Evolutionary conservation across 2,113 vertebrate genomes (phyloP), one percentile per base, ranked within the genome.

Genomic region (Microcebus jonahi): DNA sequence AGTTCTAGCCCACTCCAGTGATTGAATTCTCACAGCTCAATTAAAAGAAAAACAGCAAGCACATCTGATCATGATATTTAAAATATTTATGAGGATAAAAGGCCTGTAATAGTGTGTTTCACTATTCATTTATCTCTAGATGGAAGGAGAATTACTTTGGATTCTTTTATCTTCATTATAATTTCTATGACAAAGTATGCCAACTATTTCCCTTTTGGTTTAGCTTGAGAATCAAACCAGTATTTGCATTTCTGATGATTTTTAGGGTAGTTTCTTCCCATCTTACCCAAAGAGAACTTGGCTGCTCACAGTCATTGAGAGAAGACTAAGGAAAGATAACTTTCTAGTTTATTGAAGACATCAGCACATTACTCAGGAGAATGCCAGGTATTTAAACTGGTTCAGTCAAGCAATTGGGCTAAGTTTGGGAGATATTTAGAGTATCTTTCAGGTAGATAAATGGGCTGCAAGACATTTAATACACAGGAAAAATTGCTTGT

Each of bases 21-120:
- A 80, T 6, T 75, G 57, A 15, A 68, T 82, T 96, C 89, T 87
- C 48, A 94, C 8, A 83, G 68, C 67, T 97, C 94, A 96, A 93
- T 95, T 96, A 93, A 94, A 85, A 65, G 36, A 89, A 61, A 91
- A 96, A 91, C 23, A 86, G 63, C 68, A 92, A 75, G 83, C 29
- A 88, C 21, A 91, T 94, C 63, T 94, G 55, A 45, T 87, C 86
- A 91, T 89, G 39, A 89, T 83, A 70, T 65, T 86, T 96, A 76
- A 98, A 97, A 95, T 94, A 93, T 94, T 95, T 89, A 97, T 94
- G 57, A 97, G 59, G 34, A 63, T 84, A 95, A 96, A 82, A 91
- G 61, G 73, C 55, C 73, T 90, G 4, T 83, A 71, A 92, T 15
- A 67, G 27, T 75, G 23, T 20, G 65, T 90, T 88, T 89, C 68